Evolutionary conservation across 1,140 invertebrate genomes (phyloP), one percentile per base, ranked within the genome.

Genomic region (Uloborus diversus): DNA sequence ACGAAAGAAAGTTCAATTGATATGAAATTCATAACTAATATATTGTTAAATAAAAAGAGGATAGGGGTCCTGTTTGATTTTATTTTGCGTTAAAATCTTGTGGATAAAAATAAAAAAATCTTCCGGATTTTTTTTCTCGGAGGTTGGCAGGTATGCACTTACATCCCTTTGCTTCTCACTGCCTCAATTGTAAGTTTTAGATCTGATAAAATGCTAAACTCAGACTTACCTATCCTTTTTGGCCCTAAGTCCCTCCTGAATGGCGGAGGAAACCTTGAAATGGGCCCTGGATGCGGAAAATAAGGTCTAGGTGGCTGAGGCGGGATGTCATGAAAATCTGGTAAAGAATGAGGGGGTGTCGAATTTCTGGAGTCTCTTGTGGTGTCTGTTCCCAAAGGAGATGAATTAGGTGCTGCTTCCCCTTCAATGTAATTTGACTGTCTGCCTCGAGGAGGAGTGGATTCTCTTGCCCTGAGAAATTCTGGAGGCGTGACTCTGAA

Each of bases 281-380:
- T 30, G 23, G 17, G 59, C 13, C 13, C 30, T 62, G 59, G 59
- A 33, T 37, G 71, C n/a, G 69, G 69, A 51, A 33, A 75, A 51
- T 64, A 75, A 33, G 71, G 71, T 20, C 59, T 62, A 5, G 33
- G 23, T 13, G 56, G 70, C 23, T 53, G 71, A 35, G 73, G 75
- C 14, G 75, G 75, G 68, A 68, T 68, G 33, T 79, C 75, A 59
- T 79, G 75, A 68, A 79, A 79, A 57, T 68, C 62, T 2, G 75
- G 75, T 47, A 79, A 30, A 2, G 28, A 47, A 30, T 68, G 75
- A 23, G 75, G 64, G 1, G 75, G 71, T 23, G 71, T 64, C n/a
- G 71, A 76, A 64, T 64, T 76, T 1, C 49, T 47, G 49, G 75
- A 79, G 14, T 79, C 64, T 59, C 64, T 51, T 30, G 62, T 9